phyloP scores from a whole-genome alignment of 1,140 invertebrate species.

The Neodiprion pinetum region DNA sequence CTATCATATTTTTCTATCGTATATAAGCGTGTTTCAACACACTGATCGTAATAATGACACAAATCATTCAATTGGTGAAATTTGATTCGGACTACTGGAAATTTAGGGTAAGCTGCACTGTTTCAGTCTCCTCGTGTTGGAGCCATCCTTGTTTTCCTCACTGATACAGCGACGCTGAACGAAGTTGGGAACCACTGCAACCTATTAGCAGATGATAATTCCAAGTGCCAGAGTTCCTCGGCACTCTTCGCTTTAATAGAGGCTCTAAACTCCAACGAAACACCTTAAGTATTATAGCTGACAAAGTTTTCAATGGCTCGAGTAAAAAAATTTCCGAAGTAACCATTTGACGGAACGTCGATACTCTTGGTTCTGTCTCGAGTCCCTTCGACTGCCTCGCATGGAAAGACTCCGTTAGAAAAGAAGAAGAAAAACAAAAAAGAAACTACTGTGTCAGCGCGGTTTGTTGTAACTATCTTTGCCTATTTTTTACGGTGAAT shows the following conservation, averaged over 20 bases:
- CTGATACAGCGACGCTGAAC: no score
- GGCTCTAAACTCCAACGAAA: neutral
- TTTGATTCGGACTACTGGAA: no score
- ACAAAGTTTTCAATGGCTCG: neutral
- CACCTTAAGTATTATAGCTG: neutral
- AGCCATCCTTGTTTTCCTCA: no score
- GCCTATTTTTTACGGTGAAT: no score
- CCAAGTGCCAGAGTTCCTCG: neutral
- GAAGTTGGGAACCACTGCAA: neutral
- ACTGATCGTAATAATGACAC: no score
- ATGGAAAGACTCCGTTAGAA: neutral
- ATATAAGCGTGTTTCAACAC: no score
- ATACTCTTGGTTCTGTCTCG: neutral
- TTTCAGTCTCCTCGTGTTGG: no score
- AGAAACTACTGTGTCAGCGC: neutral
- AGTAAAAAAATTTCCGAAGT: neutral
- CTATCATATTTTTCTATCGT: no score
- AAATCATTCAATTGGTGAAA: no score
- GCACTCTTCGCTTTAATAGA: neutral
- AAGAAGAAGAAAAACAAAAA: neutral
- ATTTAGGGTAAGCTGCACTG: no score
- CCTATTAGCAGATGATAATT: slow-evolving; percentile 7
- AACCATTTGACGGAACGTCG: neutral
- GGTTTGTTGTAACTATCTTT: no score
- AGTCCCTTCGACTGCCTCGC: no score